These are phyloP conservation scores for Catharus fuscescens DNA, from an alignment of 2,113 vertebrate species.

Conservation along the genomic window DNA sequence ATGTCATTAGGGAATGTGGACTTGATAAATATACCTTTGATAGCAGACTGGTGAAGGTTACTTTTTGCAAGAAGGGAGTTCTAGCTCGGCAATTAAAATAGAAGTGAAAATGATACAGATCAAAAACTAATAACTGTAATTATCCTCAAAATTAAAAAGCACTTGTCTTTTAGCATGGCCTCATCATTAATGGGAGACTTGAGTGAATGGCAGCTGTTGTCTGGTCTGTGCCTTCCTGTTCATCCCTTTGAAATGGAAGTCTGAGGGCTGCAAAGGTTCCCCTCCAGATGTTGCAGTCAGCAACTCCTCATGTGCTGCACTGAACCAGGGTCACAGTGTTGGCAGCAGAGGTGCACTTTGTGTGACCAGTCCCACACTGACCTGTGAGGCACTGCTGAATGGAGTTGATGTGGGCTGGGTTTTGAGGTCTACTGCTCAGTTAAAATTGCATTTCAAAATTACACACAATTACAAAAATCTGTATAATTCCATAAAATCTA, in stretches of 20 bases:
- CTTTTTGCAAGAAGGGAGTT: neutral
- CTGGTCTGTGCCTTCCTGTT: neutral
- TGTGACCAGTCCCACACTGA: fast-evolving
- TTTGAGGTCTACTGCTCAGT: neutral
- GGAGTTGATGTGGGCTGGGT: neutral
- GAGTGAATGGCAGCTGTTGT: neutral
- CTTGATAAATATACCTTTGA: neutral
- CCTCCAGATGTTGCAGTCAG: fast-evolving
- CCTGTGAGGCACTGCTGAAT: neutral
- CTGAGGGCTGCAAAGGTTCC: neutral
- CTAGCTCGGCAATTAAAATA: neutral
- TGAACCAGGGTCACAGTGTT: fast-evolving
- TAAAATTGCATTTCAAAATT: neutral
- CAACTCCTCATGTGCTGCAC: fast-evolving
- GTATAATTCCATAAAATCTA: neutral
- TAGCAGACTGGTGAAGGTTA: neutral
- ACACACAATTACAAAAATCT: neutral
- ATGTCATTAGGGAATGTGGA: neutral
- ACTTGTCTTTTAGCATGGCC: neutral
- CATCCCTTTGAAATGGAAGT: neutral
- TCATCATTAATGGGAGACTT: neutral
- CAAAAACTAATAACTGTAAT: neutral
- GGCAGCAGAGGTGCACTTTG: neutral
- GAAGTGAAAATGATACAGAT: neutral
- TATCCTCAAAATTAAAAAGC: neutral